phyloP scores from a whole-genome alignment of 1,140 invertebrate species.

The Scaptomyza hsui region DNA sequence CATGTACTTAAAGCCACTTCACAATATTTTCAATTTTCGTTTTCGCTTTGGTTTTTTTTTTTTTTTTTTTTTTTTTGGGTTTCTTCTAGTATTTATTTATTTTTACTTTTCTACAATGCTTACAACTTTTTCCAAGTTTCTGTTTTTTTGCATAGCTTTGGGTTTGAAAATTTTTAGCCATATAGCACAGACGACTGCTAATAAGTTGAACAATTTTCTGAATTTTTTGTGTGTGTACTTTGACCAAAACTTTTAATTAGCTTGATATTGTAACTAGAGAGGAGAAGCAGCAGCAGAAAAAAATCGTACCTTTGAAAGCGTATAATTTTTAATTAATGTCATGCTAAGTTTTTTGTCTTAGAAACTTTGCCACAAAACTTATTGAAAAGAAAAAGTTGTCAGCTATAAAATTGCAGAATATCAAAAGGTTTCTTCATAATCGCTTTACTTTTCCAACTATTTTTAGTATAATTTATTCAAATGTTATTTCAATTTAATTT shows the following conservation, averaged over 20 bases:
- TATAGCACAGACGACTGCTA: slow-evolving; percentile 35
- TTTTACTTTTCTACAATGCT: slow-evolving; percentile 28
- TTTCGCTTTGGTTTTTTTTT: slow-evolving; percentile 4
- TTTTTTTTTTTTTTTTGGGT: slow-evolving; percentile 20
- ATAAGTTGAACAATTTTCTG: slow-evolving; percentile 55
- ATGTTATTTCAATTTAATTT: slow-evolving; percentile 7
- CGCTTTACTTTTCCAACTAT: slow-evolving; percentile 3
- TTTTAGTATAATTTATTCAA: neutral
- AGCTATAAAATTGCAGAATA: neutral
- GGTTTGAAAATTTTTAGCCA: slow-evolving; percentile 34
- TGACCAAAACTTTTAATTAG: slow-evolving; percentile 78
- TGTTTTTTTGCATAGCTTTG: slow-evolving; percentile 1
- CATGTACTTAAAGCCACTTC: slow-evolving; percentile 46
- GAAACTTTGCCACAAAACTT: slow-evolving; percentile 37
- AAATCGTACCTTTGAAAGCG: slow-evolving; percentile 30
- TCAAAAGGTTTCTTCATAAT: neutral
- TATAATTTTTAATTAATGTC: slow-evolving; percentile 70
- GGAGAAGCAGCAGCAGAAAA: slow-evolving; percentile 7
- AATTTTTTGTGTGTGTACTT: slow-evolving; percentile 29
- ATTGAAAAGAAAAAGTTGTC: slow-evolving; percentile 44
- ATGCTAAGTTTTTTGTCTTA: slow-evolving; percentile 52
- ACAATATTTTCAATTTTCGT: slow-evolving; percentile 43
- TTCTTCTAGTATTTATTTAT: slow-evolving; percentile 2
- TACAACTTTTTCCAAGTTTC: slow-evolving; percentile 16
- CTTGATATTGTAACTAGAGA: slow-evolving; percentile 61